Evolutionary conservation across 2,888 invertebrate species (phyloP), one percentile per base, ranked within the genome.

Genomic region (Osedax frankpressi): DNA sequence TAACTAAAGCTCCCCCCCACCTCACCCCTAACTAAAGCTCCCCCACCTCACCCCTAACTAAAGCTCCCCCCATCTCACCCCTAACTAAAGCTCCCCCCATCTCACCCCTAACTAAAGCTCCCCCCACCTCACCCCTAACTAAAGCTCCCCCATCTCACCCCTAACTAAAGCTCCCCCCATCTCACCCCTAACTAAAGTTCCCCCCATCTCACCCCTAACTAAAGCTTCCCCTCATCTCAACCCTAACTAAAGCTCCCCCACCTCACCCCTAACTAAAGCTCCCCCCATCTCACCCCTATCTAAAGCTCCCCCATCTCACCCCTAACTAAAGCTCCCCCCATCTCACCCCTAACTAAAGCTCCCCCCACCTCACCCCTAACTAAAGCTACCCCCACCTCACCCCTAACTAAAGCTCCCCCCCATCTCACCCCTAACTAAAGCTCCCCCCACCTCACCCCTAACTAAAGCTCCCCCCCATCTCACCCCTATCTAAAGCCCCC

Each of bases 31-130:
- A 11, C 44, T 44, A 44, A 44, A 19, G 67, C 14, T n/a, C n/a
- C n/a, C n/a, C 19, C 6, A 6, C 44, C 44, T 19, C 19, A 44
- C 44, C 19, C 6, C 44, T 19, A 6, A 11, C 44, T 44, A 44
- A 6, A 11, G 19, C 44, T 11, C 44, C 44, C 44, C 44, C 44
- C 19, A 44, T 19, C 19, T 11, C 44, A 6, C 44, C 44, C 44
- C 44, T 44, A 44, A 11, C 44, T 44, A 44, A 44, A 19, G 67
- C 14, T 30, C 30, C 28, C 70, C 76, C n/a, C n/a, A n/a, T n/a
- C n/a, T n/a, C n/a, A n/a, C n/a, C n/a, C n/a, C n/a, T n/a, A n/a
- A n/a, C n/a, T n/a, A n/a, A n/a, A n/a, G n/a, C n/a, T n/a, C n/a
- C n/a, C n/a, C n/a, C 19, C 6, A 6, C 44, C 44, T 19, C 19